Conservation (phyloP, 1,140 invertebrate genomes). For the Solenopsis fugax region DNA sequence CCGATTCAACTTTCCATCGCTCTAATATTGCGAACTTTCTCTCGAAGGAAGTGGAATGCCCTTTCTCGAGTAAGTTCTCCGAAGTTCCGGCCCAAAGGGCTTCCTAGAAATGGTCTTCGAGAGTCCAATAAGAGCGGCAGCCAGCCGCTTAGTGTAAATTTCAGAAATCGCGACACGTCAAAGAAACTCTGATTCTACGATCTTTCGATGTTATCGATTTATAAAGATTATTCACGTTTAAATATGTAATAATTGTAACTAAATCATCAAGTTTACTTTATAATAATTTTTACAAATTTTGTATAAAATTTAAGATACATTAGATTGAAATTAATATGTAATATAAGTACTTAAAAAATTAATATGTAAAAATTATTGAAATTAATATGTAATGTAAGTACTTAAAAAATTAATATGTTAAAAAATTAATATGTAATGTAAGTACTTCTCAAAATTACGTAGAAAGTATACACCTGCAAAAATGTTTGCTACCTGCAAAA, state of each 20-base stretch:
- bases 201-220: not conserved
- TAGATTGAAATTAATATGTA: too few relatives aligned
- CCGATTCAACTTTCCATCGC: conserved; percentile 32
- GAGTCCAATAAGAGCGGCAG: conserved; percentile 11
- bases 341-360: too few relatives aligned
- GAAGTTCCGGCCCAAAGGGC: conserved; percentile 13
- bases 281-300: not conserved
- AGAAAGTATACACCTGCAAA: too few relatives aligned
- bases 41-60: conserved; percentile 1
- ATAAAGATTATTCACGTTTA: not conserved
- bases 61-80: conserved; percentile 7
- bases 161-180: conserved; percentile 4
- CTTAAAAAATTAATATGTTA: too few relatives aligned
- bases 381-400: too few relatives aligned
- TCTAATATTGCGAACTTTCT: conserved; percentile 46
- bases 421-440: too few relatives aligned
- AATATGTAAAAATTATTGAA: too few relatives aligned
- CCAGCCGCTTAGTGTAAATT: conserved; percentile 33
- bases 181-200: not conserved
- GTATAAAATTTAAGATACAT: not conserved
- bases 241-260: not conserved
- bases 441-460: too few relatives aligned
- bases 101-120: conserved; percentile 34
- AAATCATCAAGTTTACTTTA: not conserved
- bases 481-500: too few relatives aligned